Evolutionary conservation across 2,888 invertebrate genomes (phyloP).

Genomic region (Amiota minor): DNA sequence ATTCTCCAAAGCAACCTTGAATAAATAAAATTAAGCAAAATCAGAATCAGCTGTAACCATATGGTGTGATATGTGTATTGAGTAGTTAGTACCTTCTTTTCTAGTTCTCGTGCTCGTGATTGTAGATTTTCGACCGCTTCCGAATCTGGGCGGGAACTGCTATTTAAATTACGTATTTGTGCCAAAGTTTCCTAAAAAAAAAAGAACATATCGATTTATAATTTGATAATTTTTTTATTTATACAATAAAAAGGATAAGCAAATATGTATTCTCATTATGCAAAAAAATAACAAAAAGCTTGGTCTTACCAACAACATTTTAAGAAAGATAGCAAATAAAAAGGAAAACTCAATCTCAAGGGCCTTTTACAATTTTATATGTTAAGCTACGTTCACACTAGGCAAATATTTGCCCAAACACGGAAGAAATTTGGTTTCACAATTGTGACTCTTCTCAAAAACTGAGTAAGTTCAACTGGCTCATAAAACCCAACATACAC

Average conservation of each 20-base stretch:
- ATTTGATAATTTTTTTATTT: background rate
- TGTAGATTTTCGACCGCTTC: conserved; percentile 83
- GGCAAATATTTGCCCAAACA: too few relatives aligned
- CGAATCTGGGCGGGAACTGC: conserved; percentile 76
- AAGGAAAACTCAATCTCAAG: too few relatives aligned
- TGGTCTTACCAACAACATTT: background rate
- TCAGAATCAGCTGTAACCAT: background rate
- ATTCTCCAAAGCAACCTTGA: conserved; percentile 78
- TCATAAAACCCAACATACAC: too few relatives aligned
- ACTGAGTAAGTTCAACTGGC: too few relatives aligned
- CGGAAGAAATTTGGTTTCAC: too few relatives aligned
- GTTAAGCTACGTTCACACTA: too few relatives aligned
- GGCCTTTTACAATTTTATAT: too few relatives aligned
- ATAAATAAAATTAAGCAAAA: background rate
- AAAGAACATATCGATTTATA: conserved; percentile 31
- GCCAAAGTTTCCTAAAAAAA: conserved; percentile 80
- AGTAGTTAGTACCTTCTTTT: conserved; percentile 83
- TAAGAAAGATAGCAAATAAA: background rate
- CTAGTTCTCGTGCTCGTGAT: conserved; percentile 89
- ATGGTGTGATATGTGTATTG: too few relatives aligned
- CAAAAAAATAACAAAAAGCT: conserved; percentile 10
- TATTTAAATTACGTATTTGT: conserved; percentile 76
- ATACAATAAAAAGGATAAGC: too few relatives aligned
- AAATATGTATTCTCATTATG: too few relatives aligned
- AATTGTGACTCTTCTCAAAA: too few relatives aligned